A percentile compares a stretch with the other conserved stretches of the same genome.
phyloP scores from a whole-genome alignment of 1,140 invertebrate genomes.

The Halyomorpha halys region DNA sequence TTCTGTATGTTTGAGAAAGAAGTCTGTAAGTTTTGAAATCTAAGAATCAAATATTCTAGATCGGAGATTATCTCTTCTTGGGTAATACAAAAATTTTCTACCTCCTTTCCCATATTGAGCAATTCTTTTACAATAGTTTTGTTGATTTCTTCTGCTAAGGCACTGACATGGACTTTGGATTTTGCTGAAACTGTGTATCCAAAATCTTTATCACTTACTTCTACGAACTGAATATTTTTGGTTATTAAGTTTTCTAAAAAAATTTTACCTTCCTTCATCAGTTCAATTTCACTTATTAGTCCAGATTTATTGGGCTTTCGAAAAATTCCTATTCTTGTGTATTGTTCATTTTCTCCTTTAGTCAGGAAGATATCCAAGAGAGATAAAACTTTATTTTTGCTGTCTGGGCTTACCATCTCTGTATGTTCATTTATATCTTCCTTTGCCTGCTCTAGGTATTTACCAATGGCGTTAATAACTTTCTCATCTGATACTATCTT shows the following conservation, averaged over 20 bases:
- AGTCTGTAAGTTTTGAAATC: not conserved
- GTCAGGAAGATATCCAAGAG: not conserved
- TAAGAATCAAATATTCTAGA: not conserved
- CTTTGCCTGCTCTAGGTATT: not conserved
- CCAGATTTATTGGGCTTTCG: not conserved
- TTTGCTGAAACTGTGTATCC: conserved; percentile 25
- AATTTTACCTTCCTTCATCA: not conserved
- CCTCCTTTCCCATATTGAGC: not conserved
- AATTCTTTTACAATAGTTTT: not conserved
- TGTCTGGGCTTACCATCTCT: not conserved
- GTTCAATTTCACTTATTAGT: not conserved
- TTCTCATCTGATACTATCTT: not conserved
- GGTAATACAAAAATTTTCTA: not conserved
- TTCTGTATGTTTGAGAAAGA: too few relatives aligned
- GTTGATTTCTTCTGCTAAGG: conserved; percentile 7
- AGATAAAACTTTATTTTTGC: not conserved
- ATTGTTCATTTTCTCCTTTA: not conserved
- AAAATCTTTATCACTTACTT: conserved; percentile 15
- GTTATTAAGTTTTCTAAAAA: not conserved
- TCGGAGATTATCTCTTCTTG: not conserved
- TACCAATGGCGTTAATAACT: not conserved
- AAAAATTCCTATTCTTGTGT: not conserved
- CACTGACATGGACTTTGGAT: conserved; percentile 12
- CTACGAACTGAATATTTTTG: not conserved
- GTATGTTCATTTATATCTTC: not conserved